Percentiles rank a stretch among this genome's conserved stretches.
phyloP scores from a whole-genome alignment of 2,797 vertebrate genomes.

The Chaunax sp. region DNA sequence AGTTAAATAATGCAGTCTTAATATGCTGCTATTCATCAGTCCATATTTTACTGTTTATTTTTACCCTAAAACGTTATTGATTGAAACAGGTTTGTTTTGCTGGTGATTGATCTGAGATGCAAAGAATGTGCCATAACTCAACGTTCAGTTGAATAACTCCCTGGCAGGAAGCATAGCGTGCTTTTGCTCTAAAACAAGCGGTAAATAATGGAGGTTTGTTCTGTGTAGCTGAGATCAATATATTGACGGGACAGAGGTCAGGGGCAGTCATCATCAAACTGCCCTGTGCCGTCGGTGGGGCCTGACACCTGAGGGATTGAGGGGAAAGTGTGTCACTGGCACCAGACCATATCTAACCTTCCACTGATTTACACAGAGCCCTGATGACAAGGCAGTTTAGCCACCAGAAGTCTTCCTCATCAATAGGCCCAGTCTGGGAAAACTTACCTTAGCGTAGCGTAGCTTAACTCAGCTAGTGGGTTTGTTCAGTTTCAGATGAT shows the following conservation, averaged over 20 bases:
- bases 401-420: conserved; percentile 9
- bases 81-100: neutral
- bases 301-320: conserved; percentile 43
- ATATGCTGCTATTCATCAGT: neutral
- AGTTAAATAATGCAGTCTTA: conserved; percentile 13
- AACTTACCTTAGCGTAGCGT: neutral
- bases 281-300: conserved; percentile 41
- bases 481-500: neutral
- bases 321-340: conserved; percentile 55
- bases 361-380: conserved; percentile 34
- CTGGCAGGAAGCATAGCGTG: neutral
- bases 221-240: conserved; percentile 57
- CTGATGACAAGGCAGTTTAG: conserved; percentile 64
- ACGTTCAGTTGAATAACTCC: neutral
- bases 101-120: neutral
- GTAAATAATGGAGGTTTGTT: conserved; percentile 67
- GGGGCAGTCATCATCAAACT: conserved; percentile 52
- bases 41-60: neutral
- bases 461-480: neutral
- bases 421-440: neutral
- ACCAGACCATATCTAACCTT: conserved; percentile 23
- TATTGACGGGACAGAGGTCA: conserved; percentile 61
- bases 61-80: neutral
- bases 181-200: conserved; percentile 56
- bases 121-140: conserved; percentile 8